Conservation (phyloP, 2,797 vertebrate species). For the Acanthurus tractus region DNA sequence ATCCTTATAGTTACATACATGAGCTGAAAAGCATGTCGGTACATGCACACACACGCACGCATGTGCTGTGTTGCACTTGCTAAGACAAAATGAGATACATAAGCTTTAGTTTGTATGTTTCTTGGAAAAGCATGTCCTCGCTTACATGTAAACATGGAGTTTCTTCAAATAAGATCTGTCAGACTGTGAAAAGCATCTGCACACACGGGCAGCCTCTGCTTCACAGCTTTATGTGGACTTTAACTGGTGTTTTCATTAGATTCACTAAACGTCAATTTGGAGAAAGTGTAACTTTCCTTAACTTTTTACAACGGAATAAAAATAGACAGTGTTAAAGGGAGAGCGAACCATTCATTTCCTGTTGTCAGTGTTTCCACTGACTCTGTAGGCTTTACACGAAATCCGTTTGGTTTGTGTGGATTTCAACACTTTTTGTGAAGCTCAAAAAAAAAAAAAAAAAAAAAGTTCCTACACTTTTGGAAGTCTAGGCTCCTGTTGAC, state of each 20-base stretch:
- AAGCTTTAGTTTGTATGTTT: slow-evolving; percentile 1
- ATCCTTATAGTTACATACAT: slow-evolving; percentile 63
- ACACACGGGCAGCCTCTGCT: not conserved
- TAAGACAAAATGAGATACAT: slow-evolving; percentile 7
- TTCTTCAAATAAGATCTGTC: slow-evolving; percentile 3
- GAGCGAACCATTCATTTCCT: not conserved
- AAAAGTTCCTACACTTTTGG: not conserved
- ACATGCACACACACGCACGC: slow-evolving; percentile 9
- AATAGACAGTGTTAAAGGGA: not conserved
- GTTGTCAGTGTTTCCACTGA: not conserved
- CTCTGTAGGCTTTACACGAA: not conserved
- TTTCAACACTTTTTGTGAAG: not conserved
- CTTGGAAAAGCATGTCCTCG: not conserved
- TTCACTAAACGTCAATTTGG: slow-evolving; percentile 28
- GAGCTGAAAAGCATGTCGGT: not conserved
- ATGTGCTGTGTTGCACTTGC: not conserved
- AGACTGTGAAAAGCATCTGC: not conserved
- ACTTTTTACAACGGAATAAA: not conserved
- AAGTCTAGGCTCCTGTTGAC: not conserved
- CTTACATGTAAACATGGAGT: not conserved
- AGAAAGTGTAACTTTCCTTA: slow-evolving; percentile 22
- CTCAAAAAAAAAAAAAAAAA: not conserved
- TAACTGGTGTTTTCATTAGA: slow-evolving; percentile 53
- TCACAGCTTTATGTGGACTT: slow-evolving; percentile 16
- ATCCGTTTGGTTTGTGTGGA: not conserved